Conservation (phyloP, 2,888 invertebrate genomes). For the Patella ulyssiponensis region DNA sequence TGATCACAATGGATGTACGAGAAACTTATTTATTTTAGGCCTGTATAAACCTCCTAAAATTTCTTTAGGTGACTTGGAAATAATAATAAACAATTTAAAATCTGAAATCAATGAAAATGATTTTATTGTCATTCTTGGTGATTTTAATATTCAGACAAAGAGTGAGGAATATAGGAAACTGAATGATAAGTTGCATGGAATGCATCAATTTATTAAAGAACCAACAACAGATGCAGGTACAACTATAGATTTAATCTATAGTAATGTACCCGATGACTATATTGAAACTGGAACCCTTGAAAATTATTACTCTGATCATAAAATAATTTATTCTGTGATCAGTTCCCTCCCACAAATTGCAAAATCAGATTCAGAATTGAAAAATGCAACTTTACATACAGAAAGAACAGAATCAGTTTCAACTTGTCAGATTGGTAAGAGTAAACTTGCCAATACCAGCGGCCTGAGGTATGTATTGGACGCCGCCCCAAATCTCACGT, state of each 20-base stretch:
- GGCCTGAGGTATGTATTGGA: too few species aligned
- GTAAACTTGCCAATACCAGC: too few species aligned
- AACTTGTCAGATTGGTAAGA: too few species aligned
- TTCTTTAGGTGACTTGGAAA: not conserved
- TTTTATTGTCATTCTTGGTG: not conserved
- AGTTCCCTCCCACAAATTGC: too few species aligned
- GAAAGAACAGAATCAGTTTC: too few species aligned
- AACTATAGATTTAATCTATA: not conserved
- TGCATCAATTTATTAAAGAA: not conserved
- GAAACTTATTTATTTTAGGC: not conserved
- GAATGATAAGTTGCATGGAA: not conserved
- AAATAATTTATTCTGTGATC: not conserved
- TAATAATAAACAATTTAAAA: not conserved
- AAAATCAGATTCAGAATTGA: too few species aligned
- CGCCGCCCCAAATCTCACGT: too few species aligned
- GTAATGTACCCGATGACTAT: not conserved
- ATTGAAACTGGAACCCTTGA: not conserved
- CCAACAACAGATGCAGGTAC: not conserved
- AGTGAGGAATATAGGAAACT: not conserved
- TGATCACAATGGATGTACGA: not conserved
- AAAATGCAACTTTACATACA: too few species aligned
- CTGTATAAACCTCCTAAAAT: not conserved
- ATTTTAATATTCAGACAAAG: not conserved
- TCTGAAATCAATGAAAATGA: not conserved
- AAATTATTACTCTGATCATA: constrained; percentile 3